These are phyloP conservation scores for Cephus cinctus DNA, from an alignment of 1,140 invertebrate species.

Conservation along the genomic window DNA sequence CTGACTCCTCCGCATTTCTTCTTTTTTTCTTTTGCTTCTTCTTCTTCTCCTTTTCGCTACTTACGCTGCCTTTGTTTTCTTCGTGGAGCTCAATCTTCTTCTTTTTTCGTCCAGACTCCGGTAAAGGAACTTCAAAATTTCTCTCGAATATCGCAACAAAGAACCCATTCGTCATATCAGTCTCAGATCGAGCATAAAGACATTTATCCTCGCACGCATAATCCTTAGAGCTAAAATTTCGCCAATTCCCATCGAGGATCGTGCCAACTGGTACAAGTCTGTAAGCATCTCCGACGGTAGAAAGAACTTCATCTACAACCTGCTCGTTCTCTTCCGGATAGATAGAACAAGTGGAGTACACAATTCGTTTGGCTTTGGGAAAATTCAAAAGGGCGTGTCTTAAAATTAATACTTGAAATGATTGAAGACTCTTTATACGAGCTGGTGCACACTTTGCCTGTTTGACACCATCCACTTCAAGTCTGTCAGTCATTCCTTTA, in stretches of 20 bases:
- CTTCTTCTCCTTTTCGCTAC: conserved; percentile 1
- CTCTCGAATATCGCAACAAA: conserved; percentile 89
- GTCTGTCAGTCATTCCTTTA: conserved; percentile 64
- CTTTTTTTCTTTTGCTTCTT: neutral
- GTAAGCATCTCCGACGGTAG: conserved; percentile 60
- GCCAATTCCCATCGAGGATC: conserved; percentile 64
- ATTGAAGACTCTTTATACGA: conserved; percentile 70
- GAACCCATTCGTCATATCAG: conserved; percentile 88
- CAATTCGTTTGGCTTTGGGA: conserved; percentile 78
- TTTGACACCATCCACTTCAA: conserved; percentile 48
- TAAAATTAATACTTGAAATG: conserved; percentile 83
- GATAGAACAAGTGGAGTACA: conserved; percentile 95
- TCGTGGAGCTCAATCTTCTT: neutral
- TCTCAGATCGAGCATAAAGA: conserved; percentile 72
- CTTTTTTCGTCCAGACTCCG: conserved; percentile 4
- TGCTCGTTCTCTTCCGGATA: conserved; percentile 90
- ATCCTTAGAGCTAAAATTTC: conserved; percentile 64
- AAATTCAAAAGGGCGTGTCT: conserved; percentile 82
- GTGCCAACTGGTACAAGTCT: conserved; percentile 63
- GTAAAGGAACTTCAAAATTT: conserved; percentile 39
- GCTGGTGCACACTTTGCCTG: conserved; percentile 38
- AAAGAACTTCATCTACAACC: conserved; percentile 71
- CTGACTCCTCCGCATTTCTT: neutral
- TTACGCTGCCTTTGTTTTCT: conserved; percentile 9
- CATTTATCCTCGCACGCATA: conserved; percentile 70